Evolutionary conservation across 2,797 vertebrate genomes (phyloP).

Genomic region (Artibeus lituratus): DNA sequence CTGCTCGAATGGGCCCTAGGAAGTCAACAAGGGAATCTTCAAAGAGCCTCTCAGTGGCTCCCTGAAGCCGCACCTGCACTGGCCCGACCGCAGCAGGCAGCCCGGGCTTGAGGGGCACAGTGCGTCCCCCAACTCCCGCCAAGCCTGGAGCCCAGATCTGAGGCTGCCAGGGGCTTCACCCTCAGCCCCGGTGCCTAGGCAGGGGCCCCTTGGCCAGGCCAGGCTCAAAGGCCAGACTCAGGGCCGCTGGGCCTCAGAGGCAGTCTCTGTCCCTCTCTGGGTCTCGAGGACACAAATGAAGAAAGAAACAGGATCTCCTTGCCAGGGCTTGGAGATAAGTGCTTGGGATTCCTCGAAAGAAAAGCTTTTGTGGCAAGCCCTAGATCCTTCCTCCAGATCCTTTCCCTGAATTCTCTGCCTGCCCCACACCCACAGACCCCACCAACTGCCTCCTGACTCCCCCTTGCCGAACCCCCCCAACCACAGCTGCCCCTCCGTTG

Average conservation of each 20-base stretch:
- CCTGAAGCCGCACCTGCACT: constrained; percentile 76
- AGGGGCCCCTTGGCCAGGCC: neutral
- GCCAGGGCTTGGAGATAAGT: constrained; percentile 57
- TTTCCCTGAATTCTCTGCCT: neutral
- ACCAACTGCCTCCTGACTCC: neutral
- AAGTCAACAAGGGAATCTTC: constrained; percentile 78
- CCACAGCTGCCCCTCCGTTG: neutral
- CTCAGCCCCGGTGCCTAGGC: neutral
- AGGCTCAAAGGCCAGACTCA: neutral
- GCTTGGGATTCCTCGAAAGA: constrained; percentile 74
- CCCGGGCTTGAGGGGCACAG: neutral
- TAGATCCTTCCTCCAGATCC: constrained; percentile 6
- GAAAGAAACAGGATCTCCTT: constrained; percentile 40
- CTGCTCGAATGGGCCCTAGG: constrained; percentile 69
- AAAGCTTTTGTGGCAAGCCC: constrained; percentile 36
- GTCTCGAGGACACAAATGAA: neutral
- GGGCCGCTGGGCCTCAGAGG: neutral
- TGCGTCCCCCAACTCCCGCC: neutral
- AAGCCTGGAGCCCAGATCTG: neutral
- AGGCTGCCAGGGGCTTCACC: neutral
- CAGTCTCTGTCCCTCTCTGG: constrained; percentile 41
- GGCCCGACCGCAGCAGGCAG: constrained; percentile 33
- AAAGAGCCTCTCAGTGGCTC: constrained; percentile 71
- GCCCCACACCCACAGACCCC: neutral
- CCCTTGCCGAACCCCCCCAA: neutral